Percentiles rank a stretch among this genome's conserved stretches.
Evolutionary conservation across 1,140 invertebrate genomes (phyloP).

Genomic region (Chionoecetes opilio): DNA sequence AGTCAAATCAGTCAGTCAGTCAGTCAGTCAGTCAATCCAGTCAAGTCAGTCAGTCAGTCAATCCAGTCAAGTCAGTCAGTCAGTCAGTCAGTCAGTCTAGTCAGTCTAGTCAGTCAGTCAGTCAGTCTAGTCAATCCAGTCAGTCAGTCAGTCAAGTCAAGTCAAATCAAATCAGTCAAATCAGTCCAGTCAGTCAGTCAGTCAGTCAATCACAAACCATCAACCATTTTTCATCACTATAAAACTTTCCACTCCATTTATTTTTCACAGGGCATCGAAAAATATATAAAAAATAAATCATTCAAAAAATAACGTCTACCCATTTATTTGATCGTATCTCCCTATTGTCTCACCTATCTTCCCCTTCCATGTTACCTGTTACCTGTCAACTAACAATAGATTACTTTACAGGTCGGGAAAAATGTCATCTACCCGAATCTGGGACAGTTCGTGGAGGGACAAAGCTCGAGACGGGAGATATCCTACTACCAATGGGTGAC

Average conservation of each 20-base stretch:
- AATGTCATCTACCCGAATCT: conserved; percentile 81
- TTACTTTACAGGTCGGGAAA: conserved; percentile 80
- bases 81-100: neutral
- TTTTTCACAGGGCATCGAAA: no score
- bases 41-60: neutral
- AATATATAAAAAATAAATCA: no score
- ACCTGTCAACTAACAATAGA: neutral
- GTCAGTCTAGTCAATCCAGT: neutral
- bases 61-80: neutral
- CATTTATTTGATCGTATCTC: no score
- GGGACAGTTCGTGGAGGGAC: conserved; percentile 81
- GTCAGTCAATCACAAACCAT: no score
- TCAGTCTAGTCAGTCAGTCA: neutral
- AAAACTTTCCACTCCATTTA: no score
- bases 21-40: neutral
- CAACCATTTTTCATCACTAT: no score
- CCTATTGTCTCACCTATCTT: no score
- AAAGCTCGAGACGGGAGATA: conserved; percentile 80
- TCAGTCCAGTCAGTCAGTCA: no score
- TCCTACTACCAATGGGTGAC: conserved; percentile 81
- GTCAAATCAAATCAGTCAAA: no score
- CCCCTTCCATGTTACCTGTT: no score
- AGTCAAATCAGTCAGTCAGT: neutral
- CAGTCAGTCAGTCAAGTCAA: neutral
- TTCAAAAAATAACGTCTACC: neutral